Evolutionary conservation across 2,797 vertebrate genomes (phyloP).

Genomic region (Potorous gilbertii): DNA sequence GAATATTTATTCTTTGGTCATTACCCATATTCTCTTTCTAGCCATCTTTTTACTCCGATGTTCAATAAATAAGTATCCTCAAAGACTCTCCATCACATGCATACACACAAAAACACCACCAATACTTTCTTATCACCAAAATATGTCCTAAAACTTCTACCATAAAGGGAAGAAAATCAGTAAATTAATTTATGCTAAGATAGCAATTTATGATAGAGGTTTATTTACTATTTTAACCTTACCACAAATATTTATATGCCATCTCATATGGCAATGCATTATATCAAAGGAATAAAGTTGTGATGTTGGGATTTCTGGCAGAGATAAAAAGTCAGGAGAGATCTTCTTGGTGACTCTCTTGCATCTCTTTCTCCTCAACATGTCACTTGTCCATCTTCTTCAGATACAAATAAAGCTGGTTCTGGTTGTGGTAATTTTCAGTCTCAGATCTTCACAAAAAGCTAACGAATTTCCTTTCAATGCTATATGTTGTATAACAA

Average conservation of each 20-base stretch:
- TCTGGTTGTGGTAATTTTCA: background rate
- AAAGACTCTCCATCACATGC: background rate
- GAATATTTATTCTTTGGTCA: background rate
- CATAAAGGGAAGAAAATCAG: background rate
- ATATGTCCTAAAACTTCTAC: background rate
- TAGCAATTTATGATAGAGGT: background rate
- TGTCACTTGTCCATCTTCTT: background rate
- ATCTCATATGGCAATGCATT: fast-evolving
- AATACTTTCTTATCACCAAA: background rate
- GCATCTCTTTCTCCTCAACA: fast-evolving
- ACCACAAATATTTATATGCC: background rate
- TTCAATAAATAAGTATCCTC: background rate
- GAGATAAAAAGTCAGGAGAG: too few relatives aligned
- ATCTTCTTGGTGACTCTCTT: too few relatives aligned
- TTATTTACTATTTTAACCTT: background rate
- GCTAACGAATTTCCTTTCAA: background rate
- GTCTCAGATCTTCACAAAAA: background rate
- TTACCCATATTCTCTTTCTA: background rate
- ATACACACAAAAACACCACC: background rate
- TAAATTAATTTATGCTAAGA: background rate
- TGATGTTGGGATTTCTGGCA: too few relatives aligned
- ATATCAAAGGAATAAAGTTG: background rate
- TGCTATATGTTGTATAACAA: background rate
- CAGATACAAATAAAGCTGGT: background rate
- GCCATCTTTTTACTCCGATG: background rate